Evolutionary conservation across 2,888 invertebrate species (phyloP), one percentile per base, ranked within the genome.

Genomic region (Leptinotarsa tumamoca): DNA sequence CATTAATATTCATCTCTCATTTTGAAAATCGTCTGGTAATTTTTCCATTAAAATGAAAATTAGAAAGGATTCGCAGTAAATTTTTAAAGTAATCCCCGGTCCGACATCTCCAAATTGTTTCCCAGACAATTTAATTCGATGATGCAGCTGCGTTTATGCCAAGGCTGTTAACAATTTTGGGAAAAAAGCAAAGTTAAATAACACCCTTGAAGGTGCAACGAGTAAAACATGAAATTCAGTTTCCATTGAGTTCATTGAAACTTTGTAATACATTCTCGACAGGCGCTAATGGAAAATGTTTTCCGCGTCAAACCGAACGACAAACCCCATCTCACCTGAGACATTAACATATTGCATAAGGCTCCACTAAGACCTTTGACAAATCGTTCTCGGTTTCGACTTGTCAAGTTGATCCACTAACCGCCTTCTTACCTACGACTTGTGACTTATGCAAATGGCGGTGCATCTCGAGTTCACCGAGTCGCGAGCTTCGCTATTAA

Each of bases 71-170:
- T 58, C 51, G 58, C 72, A 51, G 33, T 75, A 75, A 67, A 75
- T 69, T 67, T 69, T 67, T 21, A 50, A 49, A 17, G 66, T 75
- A 75, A 75, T 72, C 72, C 58, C 49, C 15, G 14, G 18, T 43
- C 68, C 61, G 72, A 66, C 75, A 68, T 27, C 13, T 33, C 23
- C 58, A 72, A 75, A 75, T 75, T 75, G 72, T 75, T 69, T 69
- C 13, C 43, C n/a, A 33, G 69, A 33, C n/a, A 56, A 15, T 56
- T n/a, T 69, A 27, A 56, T 69, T 69, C 54, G 23, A 15, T 58
- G 21, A 23, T 58, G 58, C 58, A 58, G 23, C 23, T 58, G 23
- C 15, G 58, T 14, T 58, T 58, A 58, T 4, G 4, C 23, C 23
- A 23, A 58, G 58, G 58, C 58, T 27, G 58, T 15, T 18, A 58